Evolutionary conservation across 2,113 vertebrate species (phyloP).

Genomic region (Hypocryptadius cinnamomeus): DNA sequence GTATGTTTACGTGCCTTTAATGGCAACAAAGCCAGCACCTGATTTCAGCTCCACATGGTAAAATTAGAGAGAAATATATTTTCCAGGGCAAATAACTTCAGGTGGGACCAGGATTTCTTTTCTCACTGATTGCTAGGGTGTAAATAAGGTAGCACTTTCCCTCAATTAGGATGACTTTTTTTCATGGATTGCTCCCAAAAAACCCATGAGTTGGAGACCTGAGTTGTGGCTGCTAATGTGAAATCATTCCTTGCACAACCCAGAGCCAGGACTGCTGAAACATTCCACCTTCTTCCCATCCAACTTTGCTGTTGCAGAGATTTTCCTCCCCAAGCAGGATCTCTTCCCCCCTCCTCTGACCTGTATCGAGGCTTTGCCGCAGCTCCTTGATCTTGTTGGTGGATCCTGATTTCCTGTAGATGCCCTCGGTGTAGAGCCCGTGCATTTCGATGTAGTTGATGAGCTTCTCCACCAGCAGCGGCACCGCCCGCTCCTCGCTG

Average conservation of each 20-base stretch:
- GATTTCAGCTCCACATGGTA: neutral
- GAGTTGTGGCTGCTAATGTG: neutral
- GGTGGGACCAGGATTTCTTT: neutral
- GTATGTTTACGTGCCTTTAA: neutral
- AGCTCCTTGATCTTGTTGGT: slow-evolving; percentile 97
- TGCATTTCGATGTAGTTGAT: slow-evolving; percentile 99
- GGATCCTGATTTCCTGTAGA: slow-evolving; percentile 95
- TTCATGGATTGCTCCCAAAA: neutral
- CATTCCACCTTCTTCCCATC: neutral
- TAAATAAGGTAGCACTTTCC: neutral
- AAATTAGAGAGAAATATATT: neutral
- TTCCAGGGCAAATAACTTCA: neutral
- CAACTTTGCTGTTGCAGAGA: neutral
- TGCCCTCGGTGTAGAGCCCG: slow-evolving; percentile 94
- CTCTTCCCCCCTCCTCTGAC: slow-evolving; percentile 38
- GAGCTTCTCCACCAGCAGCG: slow-evolving; percentile 92
- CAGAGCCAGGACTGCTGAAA: rapidly evolving
- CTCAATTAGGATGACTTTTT: neutral
- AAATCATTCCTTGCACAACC: neutral
- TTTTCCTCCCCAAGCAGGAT: rapidly evolving
- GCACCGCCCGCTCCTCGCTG: slow-evolving; percentile 88
- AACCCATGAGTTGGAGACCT: neutral
- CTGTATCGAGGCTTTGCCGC: slow-evolving; percentile 88
- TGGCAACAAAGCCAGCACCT: neutral
- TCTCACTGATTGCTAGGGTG: neutral